Base-by-base conservation (phyloP, 2,888 invertebrate species). In the Schizaphis graminum region DNA sequence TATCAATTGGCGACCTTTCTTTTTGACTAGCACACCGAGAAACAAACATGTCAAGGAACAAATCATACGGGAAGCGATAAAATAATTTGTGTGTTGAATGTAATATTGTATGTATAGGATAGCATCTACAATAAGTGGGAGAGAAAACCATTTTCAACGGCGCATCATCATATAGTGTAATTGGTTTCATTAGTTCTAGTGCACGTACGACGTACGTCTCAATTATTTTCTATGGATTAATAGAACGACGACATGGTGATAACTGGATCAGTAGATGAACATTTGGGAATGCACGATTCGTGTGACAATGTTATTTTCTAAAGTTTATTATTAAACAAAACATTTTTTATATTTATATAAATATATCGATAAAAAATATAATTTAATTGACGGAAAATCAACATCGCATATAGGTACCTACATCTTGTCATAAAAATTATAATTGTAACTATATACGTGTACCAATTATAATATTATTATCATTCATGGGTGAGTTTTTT, bases 1-100 rank as follows among this genome's bases (percentile, higher is more conserved):
- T 77, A 89, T 93, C 92, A 89, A 77, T 77, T 56, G 89, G 89
- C 93, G 93, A 93, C 93, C 93, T 93, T 93, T 93, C 47, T 93
- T 84, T 89, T 87, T 21, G 49, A 92, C 85, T 91, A 53, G 28
- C 56, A n/a, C 67, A 4, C 49, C n/a, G 93, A 92, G 61, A 93
- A 28, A 92, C 88, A 77, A 89, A 89, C 89, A 89, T 89, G 92
- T 77, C 92, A 93, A 93, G 89, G 88, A 93, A 93, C 87, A 56
- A 57, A 91, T 88, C 26, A 88, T 89, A 93, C 89, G 93, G 89
- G 93, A 89, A 88, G 86, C 92, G 92, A 92, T 92, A 87, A 87
- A 92, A 87, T 67, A 67, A 35, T 86, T 86, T 44, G 26, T 86
- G 13, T 47, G 86, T 47, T 44, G 24, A 44, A 85, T 85, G 41